Conservation (phyloP, 2,888 invertebrate genomes). For the Cyaniris semiargus region DNA sequence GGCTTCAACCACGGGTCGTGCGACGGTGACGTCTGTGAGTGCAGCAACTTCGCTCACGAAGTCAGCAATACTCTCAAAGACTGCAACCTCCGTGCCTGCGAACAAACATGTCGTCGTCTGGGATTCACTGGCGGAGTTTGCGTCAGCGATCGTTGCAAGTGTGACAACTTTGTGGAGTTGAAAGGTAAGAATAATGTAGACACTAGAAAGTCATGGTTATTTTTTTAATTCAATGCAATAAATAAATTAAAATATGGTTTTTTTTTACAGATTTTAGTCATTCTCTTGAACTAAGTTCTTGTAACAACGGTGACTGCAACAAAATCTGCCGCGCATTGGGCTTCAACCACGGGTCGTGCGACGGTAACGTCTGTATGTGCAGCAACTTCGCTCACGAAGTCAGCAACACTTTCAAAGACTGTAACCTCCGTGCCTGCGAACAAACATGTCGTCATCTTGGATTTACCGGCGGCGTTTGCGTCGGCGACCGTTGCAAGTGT, state of each 20-base stretch:
- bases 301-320: background rate
- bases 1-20: background rate
- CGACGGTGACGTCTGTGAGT: conserved; percentile 7
- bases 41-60: background rate
- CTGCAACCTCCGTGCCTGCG: conserved; percentile 45
- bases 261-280: background rate
- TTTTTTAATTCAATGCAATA: background rate
- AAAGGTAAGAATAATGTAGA: conserved; percentile 12
- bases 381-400: background rate
- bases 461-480: conserved; percentile 47
- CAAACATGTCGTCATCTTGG: conserved; percentile 49
- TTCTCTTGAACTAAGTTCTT: background rate
- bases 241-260: background rate
- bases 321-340: background rate
- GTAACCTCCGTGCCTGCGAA: conserved; percentile 45
- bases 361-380: background rate
- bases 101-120: conserved; percentile 50
- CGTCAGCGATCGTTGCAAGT: conserved; percentile 40
- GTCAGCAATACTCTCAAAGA: background rate
- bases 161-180: conserved; percentile 40
- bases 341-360: background rate
- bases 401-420: conserved; percentile 19
- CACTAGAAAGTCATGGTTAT: too few relatives aligned
- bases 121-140: conserved; percentile 48
- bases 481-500: conserved; percentile 42